Conservation (phyloP, 2,113 vertebrate species). For the Eublepharis macularius region DNA sequence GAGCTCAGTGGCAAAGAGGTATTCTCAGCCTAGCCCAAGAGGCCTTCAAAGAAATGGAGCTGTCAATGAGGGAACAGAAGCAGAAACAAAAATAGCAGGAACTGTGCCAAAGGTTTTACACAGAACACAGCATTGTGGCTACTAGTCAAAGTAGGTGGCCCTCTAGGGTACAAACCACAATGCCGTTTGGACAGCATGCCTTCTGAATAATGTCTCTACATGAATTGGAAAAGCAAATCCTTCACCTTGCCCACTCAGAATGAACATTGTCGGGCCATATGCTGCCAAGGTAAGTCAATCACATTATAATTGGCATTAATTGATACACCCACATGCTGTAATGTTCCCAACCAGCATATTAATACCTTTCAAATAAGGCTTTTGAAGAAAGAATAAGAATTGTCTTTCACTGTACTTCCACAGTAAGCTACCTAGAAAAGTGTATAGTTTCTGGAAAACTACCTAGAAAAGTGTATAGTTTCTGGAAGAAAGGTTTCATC, state of each 20-base stretch:
- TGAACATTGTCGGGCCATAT: background rate
- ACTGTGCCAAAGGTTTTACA: background rate
- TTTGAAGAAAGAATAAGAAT: background rate
- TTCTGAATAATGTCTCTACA: constrained; percentile 9
- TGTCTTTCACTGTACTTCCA: background rate
- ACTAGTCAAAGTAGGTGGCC: background rate
- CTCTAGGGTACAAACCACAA: background rate
- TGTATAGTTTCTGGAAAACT: constrained; percentile 22
- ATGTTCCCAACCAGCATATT: background rate
- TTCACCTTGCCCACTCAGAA: constrained; percentile 12
- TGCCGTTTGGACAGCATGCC: constrained; percentile 4
- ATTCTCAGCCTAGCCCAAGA: constrained; percentile 45
- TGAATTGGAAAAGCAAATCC: constrained; percentile 22
- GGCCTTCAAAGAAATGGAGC: constrained; percentile 34
- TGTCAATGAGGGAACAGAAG: constrained; percentile 32
- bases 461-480: constrained; percentile 16
- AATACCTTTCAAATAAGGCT: background rate
- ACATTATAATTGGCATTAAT: constrained; percentile 40
- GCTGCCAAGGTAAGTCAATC: constrained; percentile 37
- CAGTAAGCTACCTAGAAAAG: constrained; percentile 15
- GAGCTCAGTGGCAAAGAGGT: constrained; percentile 1
- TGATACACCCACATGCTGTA: background rate
- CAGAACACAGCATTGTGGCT: background rate
- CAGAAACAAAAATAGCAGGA: background rate
- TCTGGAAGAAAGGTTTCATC: constrained; percentile 1